Evolutionary conservation across 2,888 invertebrate genomes (phyloP).

Genomic region (Aproaerema taeniolella): DNA sequence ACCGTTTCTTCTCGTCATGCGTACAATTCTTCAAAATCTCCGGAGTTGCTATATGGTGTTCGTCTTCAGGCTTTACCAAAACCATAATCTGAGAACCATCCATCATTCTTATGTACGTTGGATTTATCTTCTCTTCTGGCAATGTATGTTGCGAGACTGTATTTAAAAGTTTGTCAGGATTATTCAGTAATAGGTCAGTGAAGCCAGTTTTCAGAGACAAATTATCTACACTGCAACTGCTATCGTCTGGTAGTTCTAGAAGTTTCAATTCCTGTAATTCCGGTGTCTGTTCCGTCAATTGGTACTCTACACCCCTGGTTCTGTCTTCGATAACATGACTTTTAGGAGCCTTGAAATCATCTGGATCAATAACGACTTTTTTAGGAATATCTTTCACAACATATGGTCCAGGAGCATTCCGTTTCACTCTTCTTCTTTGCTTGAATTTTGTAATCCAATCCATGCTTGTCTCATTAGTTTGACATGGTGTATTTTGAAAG

Average conservation of each 20-base stretch:
- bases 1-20: slow-evolving; percentile 24
- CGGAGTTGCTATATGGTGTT: slow-evolving; percentile 38
- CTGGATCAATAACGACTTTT: slow-evolving; percentile 2
- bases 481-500: too few species aligned
- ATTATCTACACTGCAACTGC: slow-evolving; percentile 36
- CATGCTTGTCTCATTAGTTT: slow-evolving; percentile 36
- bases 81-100: slow-evolving; percentile 29
- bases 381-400: slow-evolving; percentile 33
- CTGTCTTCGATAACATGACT: too few species aligned
- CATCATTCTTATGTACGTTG: slow-evolving; percentile 19
- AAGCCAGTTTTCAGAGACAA: slow-evolving; percentile 24
- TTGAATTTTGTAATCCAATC: slow-evolving; percentile 20
- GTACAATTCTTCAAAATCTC: slow-evolving; percentile 31
- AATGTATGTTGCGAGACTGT: too few species aligned
- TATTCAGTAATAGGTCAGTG: slow-evolving; percentile 23
- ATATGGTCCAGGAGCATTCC: slow-evolving; percentile 35
- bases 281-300: too few species aligned
- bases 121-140: slow-evolving; percentile 18
- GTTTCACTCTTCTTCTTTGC: slow-evolving; percentile 24
- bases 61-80: slow-evolving; percentile 32
- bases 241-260: slow-evolving; percentile 40
- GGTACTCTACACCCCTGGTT: not conserved
- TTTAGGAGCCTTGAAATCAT: too few species aligned
- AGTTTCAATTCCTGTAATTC: slow-evolving; percentile 21
- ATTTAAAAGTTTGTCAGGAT: slow-evolving; percentile 16